Base-by-base conservation (phyloP, 2,113 vertebrate species). In the Mesitornis unicolor region DNA sequence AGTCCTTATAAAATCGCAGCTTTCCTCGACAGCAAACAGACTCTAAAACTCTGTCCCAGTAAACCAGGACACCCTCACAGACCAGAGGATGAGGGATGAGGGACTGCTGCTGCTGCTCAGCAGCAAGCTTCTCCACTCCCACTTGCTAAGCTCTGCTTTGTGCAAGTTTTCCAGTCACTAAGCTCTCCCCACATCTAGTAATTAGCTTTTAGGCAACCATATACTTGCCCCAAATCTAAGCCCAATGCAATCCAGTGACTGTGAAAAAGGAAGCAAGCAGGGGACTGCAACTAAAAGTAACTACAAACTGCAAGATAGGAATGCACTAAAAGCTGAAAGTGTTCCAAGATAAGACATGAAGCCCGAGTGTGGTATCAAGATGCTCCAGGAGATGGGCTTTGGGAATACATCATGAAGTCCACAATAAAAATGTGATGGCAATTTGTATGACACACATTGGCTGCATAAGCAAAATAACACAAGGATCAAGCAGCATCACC, bases 391-490 rank as follows among this genome's bases (percentile, higher is more conserved):
- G 31, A 43, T 6, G 25, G 16, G 28, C 33, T 78, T 78, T 36
- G n/a, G 38, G 50, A 86, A 35, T 16, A 21, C 10, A 11, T 16
- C 35, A 9, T 1, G 0, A 71, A 63, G 53, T 25, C 47, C 65
- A 26, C 51, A 31, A 31, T 26, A 65, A 40, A 77, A 71, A 35
- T 0, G 2, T 0, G 1, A 64, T 3, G 38, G 76, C 16, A 9
- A 51, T 17, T 50, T 0, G 4, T 19, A 45, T 0, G 1, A 36
- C 1, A 1, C 36, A 56, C 10, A 2, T 18, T 3, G 70, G 54
- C 31, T 6, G 38, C 19, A 3, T 7, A 31, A 51, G 47, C 25
- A 42, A 86, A 77, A 10, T 8, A 71, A 33, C 18, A 36, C 0
- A 2, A 56, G 57, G 36, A 67, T 9, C 1, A 4, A 83, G 67